Evolutionary conservation across 1,140 invertebrate genomes (phyloP).

Genomic region (Platyura marginata): DNA sequence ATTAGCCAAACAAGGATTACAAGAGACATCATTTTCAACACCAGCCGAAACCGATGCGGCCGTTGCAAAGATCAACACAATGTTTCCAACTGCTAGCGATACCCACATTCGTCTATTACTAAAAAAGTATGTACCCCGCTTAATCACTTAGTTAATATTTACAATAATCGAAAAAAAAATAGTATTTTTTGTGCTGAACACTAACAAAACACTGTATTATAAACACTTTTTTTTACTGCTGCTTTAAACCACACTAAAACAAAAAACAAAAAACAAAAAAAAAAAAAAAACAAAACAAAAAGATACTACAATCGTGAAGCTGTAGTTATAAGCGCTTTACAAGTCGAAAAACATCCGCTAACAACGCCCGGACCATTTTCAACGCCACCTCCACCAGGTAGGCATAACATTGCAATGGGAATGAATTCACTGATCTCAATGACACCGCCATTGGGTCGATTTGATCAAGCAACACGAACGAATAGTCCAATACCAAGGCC

Average conservation of each 20-base stretch:
- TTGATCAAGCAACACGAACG: conserved; percentile 26
- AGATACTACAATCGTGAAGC: conserved; percentile 85
- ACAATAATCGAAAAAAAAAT: too few species aligned
- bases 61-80: conserved; percentile 66
- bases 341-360: conserved; percentile 83
- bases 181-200: too few species aligned
- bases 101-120: conserved; percentile 69
- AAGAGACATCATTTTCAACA: conserved; percentile 43
- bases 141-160: too few species aligned
- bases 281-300: conserved; percentile 19
- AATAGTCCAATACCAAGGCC: conserved; percentile 32
- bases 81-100: conserved; percentile 80
- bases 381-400: conserved; percentile 38
- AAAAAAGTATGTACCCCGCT: conserved; percentile 54
- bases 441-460: conserved; percentile 22
- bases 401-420: conserved; percentile 22
- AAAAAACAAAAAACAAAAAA: conserved; percentile 4
- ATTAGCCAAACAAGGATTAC: conserved; percentile 33
- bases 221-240: not conserved
- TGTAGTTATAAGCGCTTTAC: conserved; percentile 77
- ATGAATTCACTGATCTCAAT: conserved; percentile 13
- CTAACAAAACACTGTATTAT: too few species aligned
- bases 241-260: conserved; percentile 1
- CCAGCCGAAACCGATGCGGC: conserved; percentile 45
- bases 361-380: conserved; percentile 63